Evolutionary conservation across 2,113 vertebrate species (phyloP).

Genomic region (Silurus glanis): DNA sequence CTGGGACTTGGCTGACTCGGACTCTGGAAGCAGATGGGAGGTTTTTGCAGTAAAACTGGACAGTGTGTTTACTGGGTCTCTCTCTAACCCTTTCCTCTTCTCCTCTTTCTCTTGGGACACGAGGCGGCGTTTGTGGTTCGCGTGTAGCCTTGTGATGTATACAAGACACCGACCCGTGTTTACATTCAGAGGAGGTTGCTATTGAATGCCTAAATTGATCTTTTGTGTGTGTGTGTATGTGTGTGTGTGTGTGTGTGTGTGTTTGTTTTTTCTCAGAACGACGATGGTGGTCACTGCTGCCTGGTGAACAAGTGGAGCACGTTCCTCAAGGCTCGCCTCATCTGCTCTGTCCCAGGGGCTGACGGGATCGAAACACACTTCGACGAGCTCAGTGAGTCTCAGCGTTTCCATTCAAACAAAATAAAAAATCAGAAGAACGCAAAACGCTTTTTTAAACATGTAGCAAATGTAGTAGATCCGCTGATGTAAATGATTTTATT

Average conservation of each 20-base stretch:
- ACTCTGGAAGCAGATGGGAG: conserved; percentile 30
- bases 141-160: background rate
- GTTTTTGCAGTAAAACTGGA: conserved; percentile 33
- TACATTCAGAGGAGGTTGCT: conserved; percentile 31
- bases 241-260: conserved; percentile 48
- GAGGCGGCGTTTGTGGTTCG: conserved; percentile 20
- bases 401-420: background rate
- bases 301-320: conserved; percentile 99
- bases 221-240: conserved; percentile 31
- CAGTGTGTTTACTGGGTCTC: conserved; percentile 33
- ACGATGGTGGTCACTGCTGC: conserved; percentile 95
- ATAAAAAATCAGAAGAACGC: background rate
- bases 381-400: conserved; percentile 90
- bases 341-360: conserved; percentile 91
- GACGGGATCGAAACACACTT: conserved; percentile 97
- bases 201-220: background rate
- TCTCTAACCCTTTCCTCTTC: conserved; percentile 2
- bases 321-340: conserved; percentile 94
- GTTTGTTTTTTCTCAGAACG: conserved; percentile 77
- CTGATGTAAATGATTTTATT: background rate
- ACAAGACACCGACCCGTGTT: conserved; percentile 20
- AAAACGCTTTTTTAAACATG: background rate
- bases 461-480: background rate
- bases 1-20: conserved; percentile 2
- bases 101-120: background rate